Base-by-base conservation (phyloP, 2,888 invertebrate genomes). In the Arenicola marina region DNA sequence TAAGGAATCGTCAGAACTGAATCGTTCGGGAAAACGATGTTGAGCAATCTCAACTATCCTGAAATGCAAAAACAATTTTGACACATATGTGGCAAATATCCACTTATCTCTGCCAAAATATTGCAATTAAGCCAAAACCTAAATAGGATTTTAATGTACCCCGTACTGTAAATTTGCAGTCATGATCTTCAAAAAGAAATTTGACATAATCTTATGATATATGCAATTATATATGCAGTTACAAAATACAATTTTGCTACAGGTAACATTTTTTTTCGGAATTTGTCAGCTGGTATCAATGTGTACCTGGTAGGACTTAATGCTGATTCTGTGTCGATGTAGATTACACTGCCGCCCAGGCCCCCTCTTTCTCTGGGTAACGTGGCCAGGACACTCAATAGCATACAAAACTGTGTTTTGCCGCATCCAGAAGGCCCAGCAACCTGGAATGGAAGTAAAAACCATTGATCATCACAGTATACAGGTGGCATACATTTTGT, bases 341-440 rank as follows among this genome's bases (percentile, higher is more conserved):
- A 79, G 7, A 78, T 46, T 0, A 78, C 78, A 51, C 53, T 43
- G 21, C 74, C 75, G n/a, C 61, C 71, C 26, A 69, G 43, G 0
- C 73, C 76, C 1, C 69, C 69, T 1, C 46, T 33, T 0, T 59
- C 53, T 7, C 24, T 7, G 0, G 75, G 69, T 43, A 73, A 51
- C 2, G 73, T 69, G n/a, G 73, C 68, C 31, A 72, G 48, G 2
- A 75, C 69, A 65, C 72, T 69, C 54, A 79, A 54, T 74, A 76
- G 75, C 29, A 76, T 67, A 62, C 75, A 74, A 56, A 78, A 75
- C 73, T 79, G 79, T 1, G 78, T 79, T 56, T 79, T 79, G 11
- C 79, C 79, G 73, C 77, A 76, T 0, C 78, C 79, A 31, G 79
- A 65, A 18, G 79, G 78, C 15, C 79, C 79, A 26, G 77, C 72